Percentiles rank a stretch among this genome's conserved stretches.
phyloP scores from a whole-genome alignment of 2,888 invertebrate genomes.

The Andrena minutula region DNA sequence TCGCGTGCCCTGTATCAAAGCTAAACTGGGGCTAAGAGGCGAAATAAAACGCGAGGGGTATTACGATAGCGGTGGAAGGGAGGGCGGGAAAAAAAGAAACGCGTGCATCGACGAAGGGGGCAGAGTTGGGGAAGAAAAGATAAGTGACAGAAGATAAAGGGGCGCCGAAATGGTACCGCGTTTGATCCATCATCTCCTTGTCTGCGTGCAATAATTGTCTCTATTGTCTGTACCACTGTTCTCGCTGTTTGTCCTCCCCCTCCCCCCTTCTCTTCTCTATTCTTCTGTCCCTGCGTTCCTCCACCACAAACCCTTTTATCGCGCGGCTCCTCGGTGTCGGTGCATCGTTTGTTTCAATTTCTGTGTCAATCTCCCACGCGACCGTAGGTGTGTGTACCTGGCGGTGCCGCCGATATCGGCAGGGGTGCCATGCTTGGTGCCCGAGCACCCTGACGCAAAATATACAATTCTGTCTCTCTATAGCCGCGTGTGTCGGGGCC shows the following conservation, averaged over 20 bases:
- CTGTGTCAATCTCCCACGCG: constrained; percentile 44
- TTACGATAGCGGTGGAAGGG: constrained; percentile 24
- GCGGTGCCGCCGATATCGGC: constrained; percentile 3
- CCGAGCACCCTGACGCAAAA: constrained; percentile 42
- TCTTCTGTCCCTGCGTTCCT: constrained; percentile 42
- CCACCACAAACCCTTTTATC: constrained; percentile 50
- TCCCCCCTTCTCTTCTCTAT: constrained; percentile 24
- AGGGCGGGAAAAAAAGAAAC: not conserved
- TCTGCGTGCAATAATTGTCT: constrained; percentile 75
- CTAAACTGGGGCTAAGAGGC: constrained; percentile 37
- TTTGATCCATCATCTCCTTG: constrained; percentile 74
- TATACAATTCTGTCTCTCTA: too few species aligned
- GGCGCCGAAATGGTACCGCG: constrained; percentile 68
- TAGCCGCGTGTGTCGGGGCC: too few species aligned
- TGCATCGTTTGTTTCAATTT: constrained; percentile 52
- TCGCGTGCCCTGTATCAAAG: constrained; percentile 36
- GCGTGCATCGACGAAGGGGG: not conserved
- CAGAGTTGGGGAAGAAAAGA: constrained; percentile 28
- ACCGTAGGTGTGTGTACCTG: constrained; percentile 15
- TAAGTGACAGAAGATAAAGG: constrained; percentile 57
- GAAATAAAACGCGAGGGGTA: constrained; percentile 33
- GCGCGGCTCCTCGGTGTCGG: constrained; percentile 56
- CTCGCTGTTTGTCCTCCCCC: constrained; percentile 60
- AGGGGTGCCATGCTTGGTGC: not conserved
- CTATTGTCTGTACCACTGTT: constrained; percentile 65